Evolutionary conservation across 1,140 invertebrate genomes (phyloP).

Genomic region (Drosophila leontia): DNA sequence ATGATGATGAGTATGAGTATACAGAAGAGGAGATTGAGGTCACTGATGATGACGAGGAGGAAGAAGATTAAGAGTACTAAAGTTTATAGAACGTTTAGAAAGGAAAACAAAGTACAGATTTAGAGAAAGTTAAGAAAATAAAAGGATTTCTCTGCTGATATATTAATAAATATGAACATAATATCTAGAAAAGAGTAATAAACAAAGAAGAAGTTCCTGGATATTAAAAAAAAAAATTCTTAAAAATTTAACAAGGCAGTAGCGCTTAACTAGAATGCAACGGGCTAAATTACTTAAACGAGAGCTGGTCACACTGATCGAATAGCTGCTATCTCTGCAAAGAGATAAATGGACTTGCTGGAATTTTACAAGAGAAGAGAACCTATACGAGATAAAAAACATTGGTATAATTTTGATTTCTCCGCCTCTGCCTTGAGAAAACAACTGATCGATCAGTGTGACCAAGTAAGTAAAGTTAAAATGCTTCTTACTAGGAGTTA

Average conservation of each 20-base stretch:
- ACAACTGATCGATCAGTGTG: not conserved
- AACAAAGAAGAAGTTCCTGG: no score
- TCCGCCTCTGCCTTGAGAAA: not conserved
- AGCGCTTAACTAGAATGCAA: not conserved
- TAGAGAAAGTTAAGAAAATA: not conserved
- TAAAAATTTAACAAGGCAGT: no score
- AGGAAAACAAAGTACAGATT: not conserved
- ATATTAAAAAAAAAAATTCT: no score
- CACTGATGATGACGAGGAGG: conserved; percentile 50
- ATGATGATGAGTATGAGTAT: conserved; percentile 55
- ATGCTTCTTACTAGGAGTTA: not conserved
- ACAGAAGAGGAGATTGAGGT: conserved; percentile 64
- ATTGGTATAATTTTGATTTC: no score
- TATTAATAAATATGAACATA: no score
- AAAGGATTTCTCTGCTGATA: no score
- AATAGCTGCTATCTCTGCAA: not conserved
- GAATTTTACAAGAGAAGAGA: no score
- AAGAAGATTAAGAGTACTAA: conserved; percentile 23
- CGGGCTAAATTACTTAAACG: not conserved
- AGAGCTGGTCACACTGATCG: not conserved
- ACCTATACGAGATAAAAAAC: no score
- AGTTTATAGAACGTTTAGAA: not conserved
- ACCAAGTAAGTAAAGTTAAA: not conserved
- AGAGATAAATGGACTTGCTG: not conserved
- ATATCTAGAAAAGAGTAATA: no score